A percentile compares a stretch with the other conserved stretches of the same genome.
Conservation (phyloP, 2,113 vertebrate species). For the Passer domesticus region DNA sequence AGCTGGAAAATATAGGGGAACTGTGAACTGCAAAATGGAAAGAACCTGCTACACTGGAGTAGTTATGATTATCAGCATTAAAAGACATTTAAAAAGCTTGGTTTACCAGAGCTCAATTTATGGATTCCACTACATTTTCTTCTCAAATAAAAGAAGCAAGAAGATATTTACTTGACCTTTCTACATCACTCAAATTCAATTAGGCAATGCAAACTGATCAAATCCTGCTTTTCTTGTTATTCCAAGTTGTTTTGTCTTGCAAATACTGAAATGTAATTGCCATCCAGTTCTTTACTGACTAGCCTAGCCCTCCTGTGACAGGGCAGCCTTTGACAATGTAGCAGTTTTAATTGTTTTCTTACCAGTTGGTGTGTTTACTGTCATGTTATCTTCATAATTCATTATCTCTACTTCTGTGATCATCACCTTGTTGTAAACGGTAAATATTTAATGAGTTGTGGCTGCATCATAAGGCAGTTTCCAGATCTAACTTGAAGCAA, state of each 20-base stretch:
- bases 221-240: background rate
- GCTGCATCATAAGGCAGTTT: background rate
- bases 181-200: background rate
- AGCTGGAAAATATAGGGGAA: background rate
- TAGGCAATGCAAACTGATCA: background rate
- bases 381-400: background rate
- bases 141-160: background rate
- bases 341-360: background rate
- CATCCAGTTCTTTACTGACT: background rate
- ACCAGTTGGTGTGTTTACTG: background rate
- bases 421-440: background rate
- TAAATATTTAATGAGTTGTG: background rate
- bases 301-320: background rate
- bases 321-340: background rate
- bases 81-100: background rate
- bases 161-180: background rate
- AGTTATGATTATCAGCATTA: background rate
- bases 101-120: background rate
- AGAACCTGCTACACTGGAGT: background rate
- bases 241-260: background rate
- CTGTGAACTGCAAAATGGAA: background rate
- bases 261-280: background rate
- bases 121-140: background rate
- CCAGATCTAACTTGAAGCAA: background rate
- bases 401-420: background rate